Evolutionary conservation across 2,888 invertebrate genomes (phyloP), one percentile per base, ranked within the genome.

Genomic region (Stenodema calcarata): DNA sequence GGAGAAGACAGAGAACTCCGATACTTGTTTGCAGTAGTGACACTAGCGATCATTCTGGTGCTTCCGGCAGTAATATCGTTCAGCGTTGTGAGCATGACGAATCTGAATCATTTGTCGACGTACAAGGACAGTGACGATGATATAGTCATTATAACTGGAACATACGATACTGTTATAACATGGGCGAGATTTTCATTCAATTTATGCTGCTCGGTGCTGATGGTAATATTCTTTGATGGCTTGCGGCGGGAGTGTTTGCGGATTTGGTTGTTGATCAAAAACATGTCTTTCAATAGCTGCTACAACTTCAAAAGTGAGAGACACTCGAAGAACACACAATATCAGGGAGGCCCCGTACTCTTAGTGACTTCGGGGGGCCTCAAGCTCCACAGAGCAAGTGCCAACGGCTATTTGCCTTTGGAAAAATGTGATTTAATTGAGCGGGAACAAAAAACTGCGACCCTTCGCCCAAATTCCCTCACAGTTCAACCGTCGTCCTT

Each of bases 31-130:
- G 27, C 69, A 6, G 9, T 41, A n/a, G 69, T 69, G 28, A 47
- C 12, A 4, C 41, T 30, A 2, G 84, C 84, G n/a, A n/a, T 44
- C 11, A 75, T 84, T 47, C 47, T 84, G 28, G 84, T 73, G 70
- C 84, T 84, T 75, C 84, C 84, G n/a, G 70, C 84, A 23, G 35
- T 54, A 30, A 35, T 73, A 47, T 84, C 84, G 16, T 84, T 84
- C 73, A 28, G 84, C 27, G 23, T 47, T 47, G 16, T 11, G 16
- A 47, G 73, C n/a, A 84, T 75, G 44, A 84, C 84, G 11, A 44
- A 82, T 41, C 82, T 69, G 6, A 78, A 23, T 44, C 14, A 78
- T 23, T 78, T 78, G 44, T 78, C 78, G 23, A 78, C 78, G 4
- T 78, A 78, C 27, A 69, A 42, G 30, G 30, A 82, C 12, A 41